Conservation (phyloP, 2,113 vertebrate species). For the Arothron firmamentum region DNA sequence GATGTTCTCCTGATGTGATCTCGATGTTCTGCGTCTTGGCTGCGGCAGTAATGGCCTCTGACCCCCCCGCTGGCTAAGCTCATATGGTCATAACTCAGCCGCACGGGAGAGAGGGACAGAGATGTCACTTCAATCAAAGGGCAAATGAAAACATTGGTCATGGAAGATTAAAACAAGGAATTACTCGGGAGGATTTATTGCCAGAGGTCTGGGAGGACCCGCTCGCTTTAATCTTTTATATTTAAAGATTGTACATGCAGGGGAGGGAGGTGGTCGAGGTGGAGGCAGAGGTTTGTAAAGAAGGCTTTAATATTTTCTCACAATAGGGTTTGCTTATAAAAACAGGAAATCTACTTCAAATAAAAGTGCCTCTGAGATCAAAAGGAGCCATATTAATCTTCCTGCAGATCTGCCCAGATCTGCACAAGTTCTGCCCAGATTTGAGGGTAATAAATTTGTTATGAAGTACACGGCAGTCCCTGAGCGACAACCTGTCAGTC, state of each 20-base stretch:
- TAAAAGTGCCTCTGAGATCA: slow-evolving; percentile 31
- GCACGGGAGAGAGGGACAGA: slow-evolving; percentile 11
- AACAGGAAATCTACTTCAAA: slow-evolving; percentile 35
- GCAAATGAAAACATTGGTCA: slow-evolving; percentile 13
- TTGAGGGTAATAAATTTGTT: too few relatives aligned
- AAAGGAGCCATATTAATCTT: slow-evolving; percentile 4
- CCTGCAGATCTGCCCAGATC: not conserved
- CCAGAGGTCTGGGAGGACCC: slow-evolving; percentile 34
- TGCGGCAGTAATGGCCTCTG: slow-evolving; percentile 36
- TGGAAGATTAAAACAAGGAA: slow-evolving; percentile 13
- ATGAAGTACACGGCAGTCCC: too few relatives aligned
- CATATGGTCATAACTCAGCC: slow-evolving; percentile 25
- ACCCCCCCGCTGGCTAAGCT: slow-evolving; percentile 22
- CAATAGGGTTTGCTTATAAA: slow-evolving; percentile 40
- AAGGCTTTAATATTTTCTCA: slow-evolving; percentile 47
- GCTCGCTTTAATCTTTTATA: slow-evolving; percentile 53
- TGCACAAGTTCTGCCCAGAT: not conserved
- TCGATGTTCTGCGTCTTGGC: slow-evolving; percentile 28
- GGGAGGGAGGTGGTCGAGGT: slow-evolving; percentile 5
- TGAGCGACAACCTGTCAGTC: too few relatives aligned
- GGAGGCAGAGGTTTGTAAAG: slow-evolving; percentile 4
- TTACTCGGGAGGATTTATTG: slow-evolving; percentile 29
- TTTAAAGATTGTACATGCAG: slow-evolving; percentile 29
- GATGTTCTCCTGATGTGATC: slow-evolving; percentile 27
- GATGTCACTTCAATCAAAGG: slow-evolving; percentile 42